phyloP scores from a whole-genome alignment of 2,888 invertebrate genomes.

The Plagiodera versicolora region DNA sequence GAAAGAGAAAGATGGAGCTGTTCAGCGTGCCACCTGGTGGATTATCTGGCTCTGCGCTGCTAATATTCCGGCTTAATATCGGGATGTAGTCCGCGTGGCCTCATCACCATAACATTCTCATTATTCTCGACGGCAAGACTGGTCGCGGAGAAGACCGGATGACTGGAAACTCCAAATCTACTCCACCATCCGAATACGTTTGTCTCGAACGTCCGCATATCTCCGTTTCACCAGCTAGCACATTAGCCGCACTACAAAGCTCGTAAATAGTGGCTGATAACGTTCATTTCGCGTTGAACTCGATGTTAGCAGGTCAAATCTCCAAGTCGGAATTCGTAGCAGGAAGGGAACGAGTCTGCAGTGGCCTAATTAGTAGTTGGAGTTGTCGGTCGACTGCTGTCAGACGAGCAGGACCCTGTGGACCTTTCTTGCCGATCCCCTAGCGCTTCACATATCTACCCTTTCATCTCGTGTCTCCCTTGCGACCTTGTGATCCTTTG shows the following conservation, averaged over 20 bases:
- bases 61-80: constrained; percentile 52
- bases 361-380: too few species aligned
- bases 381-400: too few species aligned
- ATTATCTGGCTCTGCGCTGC: constrained; percentile 35
- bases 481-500: too few species aligned
- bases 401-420: too few species aligned
- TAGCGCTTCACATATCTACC: too few species aligned
- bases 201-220: constrained; percentile 8
- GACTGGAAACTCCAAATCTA: constrained; percentile 14
- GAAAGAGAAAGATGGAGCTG: not conserved
- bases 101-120: constrained; percentile 56
- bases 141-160: constrained; percentile 5
- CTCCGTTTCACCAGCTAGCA: constrained; percentile 5
- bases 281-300: constrained; percentile 6
- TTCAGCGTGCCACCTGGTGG: constrained; percentile 39
- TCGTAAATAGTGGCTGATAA: constrained; percentile 7
- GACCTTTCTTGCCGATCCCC: too few species aligned
- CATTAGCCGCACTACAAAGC: constrained; percentile 11
- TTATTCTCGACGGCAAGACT: constrained; percentile 45
- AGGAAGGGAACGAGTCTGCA: too few species aligned
- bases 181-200: constrained; percentile 13
- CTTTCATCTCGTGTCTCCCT: too few species aligned
- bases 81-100: constrained; percentile 48
- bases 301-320: not conserved
- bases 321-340: too few species aligned